Evolutionary conservation across 2,797 vertebrate species (phyloP).

Genomic region (Lerista edwardsae): DNA sequence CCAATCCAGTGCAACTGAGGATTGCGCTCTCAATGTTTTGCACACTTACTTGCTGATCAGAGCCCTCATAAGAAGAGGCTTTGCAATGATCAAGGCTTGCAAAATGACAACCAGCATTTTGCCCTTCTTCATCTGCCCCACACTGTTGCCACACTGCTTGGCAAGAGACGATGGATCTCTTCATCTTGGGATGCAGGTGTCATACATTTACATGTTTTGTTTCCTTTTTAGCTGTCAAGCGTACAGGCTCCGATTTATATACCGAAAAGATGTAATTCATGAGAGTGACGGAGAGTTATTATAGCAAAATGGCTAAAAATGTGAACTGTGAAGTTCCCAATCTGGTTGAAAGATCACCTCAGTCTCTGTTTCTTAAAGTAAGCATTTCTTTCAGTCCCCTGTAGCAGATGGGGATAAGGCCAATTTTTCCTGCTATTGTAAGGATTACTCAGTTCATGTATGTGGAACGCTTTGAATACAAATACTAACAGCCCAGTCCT

Average conservation of each 20-base stretch:
- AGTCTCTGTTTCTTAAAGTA: not conserved
- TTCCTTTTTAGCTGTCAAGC: constrained; percentile 36
- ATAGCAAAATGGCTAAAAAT: not conserved
- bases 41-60: not conserved
- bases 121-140: not conserved
- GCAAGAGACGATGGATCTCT: constrained; percentile 39
- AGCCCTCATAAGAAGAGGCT: not conserved
- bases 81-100: not conserved
- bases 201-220: constrained; percentile 9
- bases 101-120: not conserved
- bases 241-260: constrained; percentile 37
- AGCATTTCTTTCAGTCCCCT: not conserved
- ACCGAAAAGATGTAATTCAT: no score
- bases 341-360: not conserved
- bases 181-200: constrained; percentile 22
- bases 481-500: no score
- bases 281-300: not conserved
- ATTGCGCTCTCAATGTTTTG: not conserved
- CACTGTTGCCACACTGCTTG: constrained; percentile 21
- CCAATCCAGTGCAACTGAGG: no score
- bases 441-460: no score
- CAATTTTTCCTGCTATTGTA: no score
- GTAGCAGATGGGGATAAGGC: no score
- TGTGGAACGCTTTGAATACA: no score
- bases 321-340: not conserved